phyloP scores from a whole-genome alignment of 2,113 vertebrate species.

The Rhinichthys klamathensis region DNA sequence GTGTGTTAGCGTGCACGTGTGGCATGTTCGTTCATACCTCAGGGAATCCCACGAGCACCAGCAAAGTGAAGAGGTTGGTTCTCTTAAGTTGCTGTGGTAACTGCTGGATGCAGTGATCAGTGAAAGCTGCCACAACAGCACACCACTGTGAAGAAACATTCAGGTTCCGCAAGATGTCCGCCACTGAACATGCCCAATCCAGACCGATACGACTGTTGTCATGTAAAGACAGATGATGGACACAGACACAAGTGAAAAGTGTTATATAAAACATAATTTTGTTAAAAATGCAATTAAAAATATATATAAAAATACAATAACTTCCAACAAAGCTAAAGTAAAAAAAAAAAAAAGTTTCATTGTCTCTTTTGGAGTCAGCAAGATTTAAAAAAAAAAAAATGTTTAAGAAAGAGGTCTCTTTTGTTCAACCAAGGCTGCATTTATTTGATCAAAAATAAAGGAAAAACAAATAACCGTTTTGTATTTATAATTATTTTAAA shows the following conservation, averaged over 20 bases:
- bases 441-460: too few species aligned
- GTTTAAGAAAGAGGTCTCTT: too few species aligned
- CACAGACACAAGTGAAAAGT: not conserved
- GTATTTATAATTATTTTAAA: too few species aligned
- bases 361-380: not conserved
- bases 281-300: not conserved
- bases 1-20: not conserved
- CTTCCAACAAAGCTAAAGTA: not conserved
- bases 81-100: conserved; percentile 90
- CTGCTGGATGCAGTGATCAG: conserved; percentile 90
- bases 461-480: too few species aligned
- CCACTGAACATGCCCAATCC: conserved; percentile 97
- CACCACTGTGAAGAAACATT: conserved; percentile 86
- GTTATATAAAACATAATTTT: too few species aligned
- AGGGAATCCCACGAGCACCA: conserved; percentile 95
- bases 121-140: conserved; percentile 85
- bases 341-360: not conserved
- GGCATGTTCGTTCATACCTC: conserved; percentile 77
- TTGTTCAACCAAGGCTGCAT: too few species aligned
- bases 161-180: conserved; percentile 89
- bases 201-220: conserved; percentile 86
- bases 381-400: too few species aligned
- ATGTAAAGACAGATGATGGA: not conserved
- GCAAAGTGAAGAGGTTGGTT: conserved; percentile 93
- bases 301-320: not conserved